Percentiles rank a stretch among this genome's conserved stretches.
phyloP scores from a whole-genome alignment of 2,888 invertebrate species.

The Callinectes sapidus region DNA sequence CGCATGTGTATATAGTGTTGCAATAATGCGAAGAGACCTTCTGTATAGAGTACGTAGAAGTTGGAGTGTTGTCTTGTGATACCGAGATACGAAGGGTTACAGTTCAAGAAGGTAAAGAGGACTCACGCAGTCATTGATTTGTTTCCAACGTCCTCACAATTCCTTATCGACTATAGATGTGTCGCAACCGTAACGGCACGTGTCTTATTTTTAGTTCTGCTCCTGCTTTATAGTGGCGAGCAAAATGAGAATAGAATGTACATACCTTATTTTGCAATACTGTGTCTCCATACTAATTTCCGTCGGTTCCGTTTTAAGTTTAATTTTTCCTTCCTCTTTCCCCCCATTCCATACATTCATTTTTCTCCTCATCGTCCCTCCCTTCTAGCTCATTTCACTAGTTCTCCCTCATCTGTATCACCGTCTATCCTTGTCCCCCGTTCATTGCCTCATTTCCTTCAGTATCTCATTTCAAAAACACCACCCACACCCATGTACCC shows the following conservation, averaged over 20 bases:
- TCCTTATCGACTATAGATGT: neutral
- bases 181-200: neutral
- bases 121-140: neutral
- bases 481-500: neutral
- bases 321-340: neutral
- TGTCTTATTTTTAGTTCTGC: neutral
- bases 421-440: neutral
- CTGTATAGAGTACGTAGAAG: neutral
- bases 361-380: neutral
- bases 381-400: neutral
- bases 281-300: neutral
- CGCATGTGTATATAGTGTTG: neutral
- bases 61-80: neutral
- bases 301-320: neutral
- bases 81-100: neutral
- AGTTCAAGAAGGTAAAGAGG: neutral
- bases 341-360: neutral
- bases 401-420: neutral
- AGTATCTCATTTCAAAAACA: neutral
- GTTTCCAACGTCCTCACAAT: neutral
- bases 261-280: neutral
- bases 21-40: neutral
- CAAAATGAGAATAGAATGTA: neutral
- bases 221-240: neutral
- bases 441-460: neutral